Evolutionary conservation across 2,113 vertebrate genomes (phyloP), one percentile per base, ranked within the genome.

Genomic region (Psilopsiagon aurifrons): DNA sequence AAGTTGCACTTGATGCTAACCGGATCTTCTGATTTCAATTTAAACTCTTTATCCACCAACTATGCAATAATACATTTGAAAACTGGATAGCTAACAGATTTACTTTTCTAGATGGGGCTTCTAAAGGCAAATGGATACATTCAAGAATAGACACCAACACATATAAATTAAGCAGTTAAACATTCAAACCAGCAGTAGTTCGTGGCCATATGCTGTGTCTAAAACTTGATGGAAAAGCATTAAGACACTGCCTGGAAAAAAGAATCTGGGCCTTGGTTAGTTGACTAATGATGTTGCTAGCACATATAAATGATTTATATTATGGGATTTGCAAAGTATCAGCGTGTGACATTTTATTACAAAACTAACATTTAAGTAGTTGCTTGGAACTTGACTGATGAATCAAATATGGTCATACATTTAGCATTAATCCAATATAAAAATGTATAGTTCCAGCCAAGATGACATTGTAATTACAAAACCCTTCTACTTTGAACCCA

Each of bases 281-380:
- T 7, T 76, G 43, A 37, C 14, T 33, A 46, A 9, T 46, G 81
- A 8, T 46, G 31, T 41, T 82, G 31, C 12, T 41, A 71, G 29
- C 13, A n/a, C 0, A 0, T 23, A 57, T 19, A 71, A 87, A 82
- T 54, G 2, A 78, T 87, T 82, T 71, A 90, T 14, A 4, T 19
- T 52, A n/a, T 2, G 2, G 25, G 46, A 85, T 75, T 55, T 59
- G 47, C 11, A 67, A 23, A 57, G 24, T 31, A 75, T 55, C n/a
- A 83, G 28, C 29, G 24, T n/a, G 47, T n/a, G 43, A 55, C 16
- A 49, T 31, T 64, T 35, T 29, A 20, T 75, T 67, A 83, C 10
- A 67, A 60, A 64, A 8, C 17, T 54, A 63, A 82, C 55, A 44
- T 62, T 91, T 68, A 88, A 82, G 88, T 85, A 82, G 46, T n/a